These are phyloP conservation scores for Bilobella aurantiaca DNA, from an alignment of 1,140 invertebrate genomes.

Conservation along the genomic window DNA sequence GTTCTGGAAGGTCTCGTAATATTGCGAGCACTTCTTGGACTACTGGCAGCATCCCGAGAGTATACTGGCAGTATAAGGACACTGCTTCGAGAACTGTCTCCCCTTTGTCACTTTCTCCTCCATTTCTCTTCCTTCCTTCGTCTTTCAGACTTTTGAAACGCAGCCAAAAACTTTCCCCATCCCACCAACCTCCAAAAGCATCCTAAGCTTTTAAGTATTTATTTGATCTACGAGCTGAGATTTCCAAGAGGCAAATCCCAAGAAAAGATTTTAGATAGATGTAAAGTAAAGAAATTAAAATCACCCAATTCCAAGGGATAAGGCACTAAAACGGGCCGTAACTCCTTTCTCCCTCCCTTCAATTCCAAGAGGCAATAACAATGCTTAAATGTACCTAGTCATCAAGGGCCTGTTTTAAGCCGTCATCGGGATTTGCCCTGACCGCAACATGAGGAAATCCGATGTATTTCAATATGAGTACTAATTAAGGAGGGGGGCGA, in stretches of 20 bases:
- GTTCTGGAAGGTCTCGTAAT: neutral
- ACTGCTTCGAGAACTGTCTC: neutral
- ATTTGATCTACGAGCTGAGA: neutral
- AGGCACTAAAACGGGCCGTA: too few relatives aligned
- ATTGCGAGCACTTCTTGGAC: neutral
- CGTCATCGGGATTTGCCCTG: neutral
- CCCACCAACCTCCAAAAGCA: neutral
- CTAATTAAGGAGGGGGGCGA: neutral
- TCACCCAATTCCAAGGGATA: too few relatives aligned
- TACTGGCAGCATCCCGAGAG: too few relatives aligned
- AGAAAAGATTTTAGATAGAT: neutral
- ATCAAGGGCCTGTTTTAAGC: neutral
- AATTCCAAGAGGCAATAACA: too few relatives aligned
- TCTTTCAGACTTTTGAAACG: neutral
- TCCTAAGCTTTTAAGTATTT: neutral
- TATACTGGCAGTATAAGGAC: too few relatives aligned
- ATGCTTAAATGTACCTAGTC: neutral
- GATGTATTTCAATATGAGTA: neutral
- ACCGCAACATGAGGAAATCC: neutral
- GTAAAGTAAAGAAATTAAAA: neutral
- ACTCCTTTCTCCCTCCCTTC: too few relatives aligned
- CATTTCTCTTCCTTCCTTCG: conserved; percentile 2
- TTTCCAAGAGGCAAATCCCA: neutral
- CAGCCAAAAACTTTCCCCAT: neutral
- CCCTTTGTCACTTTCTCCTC: neutral